Base-by-base conservation (phyloP, 2,888 invertebrate genomes). In the Leistus spinibarbis region DNA sequence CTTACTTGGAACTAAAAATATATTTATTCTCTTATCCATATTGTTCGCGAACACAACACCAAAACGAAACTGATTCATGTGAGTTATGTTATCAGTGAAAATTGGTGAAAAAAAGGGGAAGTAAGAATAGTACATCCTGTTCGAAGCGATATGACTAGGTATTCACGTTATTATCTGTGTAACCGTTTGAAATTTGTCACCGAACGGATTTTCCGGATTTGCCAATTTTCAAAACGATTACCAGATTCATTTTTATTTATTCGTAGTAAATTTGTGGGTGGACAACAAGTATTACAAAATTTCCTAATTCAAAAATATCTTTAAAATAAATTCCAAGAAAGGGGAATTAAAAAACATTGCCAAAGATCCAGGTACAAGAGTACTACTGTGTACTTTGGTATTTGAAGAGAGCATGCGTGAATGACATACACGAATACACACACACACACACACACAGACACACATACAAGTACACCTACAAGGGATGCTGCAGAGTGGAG, bases 401-500 rank as follows among this genome's bases (percentile, higher is more conserved):
- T n/a, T n/a, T 7, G 40, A 40, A 40, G 40, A 40, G 40, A 40
- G 40, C 40, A 40, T 40, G 40, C 40, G 40, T 40, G 40, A 40
- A 40, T 7, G 40, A 40, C 40, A 40, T 13, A 40, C 40, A 40
- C 40, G 10, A 7, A 40, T 13, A 40, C 24, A 24, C 7, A 24
- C 24, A 24, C 3, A 7, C 7, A 24, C 40, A 40, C 40, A 40
- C 40, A 40, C 40, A 40, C 40, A 40, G 9, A 40, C 40, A 40
- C 24, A 24, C 7, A 24, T 7, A 24, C 3, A 7, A 4, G 7
- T 13, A 40, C 40, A 7, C 13, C 40, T 40, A 40, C 40, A 40
- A 60, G 60, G 60, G 60, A 60, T 60, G 63, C 40, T 40, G 63
- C 54, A 63, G 63, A 24, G 73, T 27, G 23, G 80, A 81, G 82